phyloP scores from a whole-genome alignment of 2,888 invertebrate species.

The Synanthedon formicaeformis region DNA sequence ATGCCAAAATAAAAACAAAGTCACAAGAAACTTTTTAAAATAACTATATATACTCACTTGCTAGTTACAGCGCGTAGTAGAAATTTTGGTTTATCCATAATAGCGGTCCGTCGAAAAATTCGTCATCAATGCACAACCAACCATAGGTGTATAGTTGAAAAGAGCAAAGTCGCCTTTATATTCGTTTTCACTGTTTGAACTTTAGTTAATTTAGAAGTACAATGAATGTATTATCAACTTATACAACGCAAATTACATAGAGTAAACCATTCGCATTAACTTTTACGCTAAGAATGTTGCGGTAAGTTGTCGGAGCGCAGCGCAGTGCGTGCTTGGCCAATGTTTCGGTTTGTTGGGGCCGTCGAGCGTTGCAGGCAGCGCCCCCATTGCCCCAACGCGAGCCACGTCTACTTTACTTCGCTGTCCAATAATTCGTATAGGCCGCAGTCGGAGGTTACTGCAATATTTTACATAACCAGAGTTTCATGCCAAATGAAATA shows the following conservation, averaged over 20 bases:
- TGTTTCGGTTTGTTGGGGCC: conserved; percentile 43
- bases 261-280: conserved; percentile 68
- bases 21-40: not conserved
- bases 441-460: not conserved
- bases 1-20: not conserved
- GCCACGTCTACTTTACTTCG: not conserved
- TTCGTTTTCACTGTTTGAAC: conserved; percentile 41
- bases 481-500: not conserved
- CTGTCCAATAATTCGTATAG: too few species aligned
- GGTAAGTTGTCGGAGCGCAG: conserved; percentile 57
- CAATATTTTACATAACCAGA: not conserved
- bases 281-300: conserved; percentile 71
- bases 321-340: conserved; percentile 60
- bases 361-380: conserved; percentile 32
- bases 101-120: conserved; percentile 27
- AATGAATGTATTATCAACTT: conserved; percentile 32
- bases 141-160: conserved; percentile 12
- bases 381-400: conserved; percentile 23
- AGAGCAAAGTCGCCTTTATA: conserved; percentile 32
- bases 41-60: not conserved
- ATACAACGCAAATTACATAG: conserved; percentile 65
- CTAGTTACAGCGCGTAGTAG: conserved; percentile 6
- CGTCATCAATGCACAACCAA: conserved; percentile 21
- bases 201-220: conserved; percentile 35
- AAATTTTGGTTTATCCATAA: conserved; percentile 18